phyloP scores from a whole-genome alignment of 37 sponge, comb jelly and placozoan genomes.

The Chondrilla cf. caribensis region DNA sequence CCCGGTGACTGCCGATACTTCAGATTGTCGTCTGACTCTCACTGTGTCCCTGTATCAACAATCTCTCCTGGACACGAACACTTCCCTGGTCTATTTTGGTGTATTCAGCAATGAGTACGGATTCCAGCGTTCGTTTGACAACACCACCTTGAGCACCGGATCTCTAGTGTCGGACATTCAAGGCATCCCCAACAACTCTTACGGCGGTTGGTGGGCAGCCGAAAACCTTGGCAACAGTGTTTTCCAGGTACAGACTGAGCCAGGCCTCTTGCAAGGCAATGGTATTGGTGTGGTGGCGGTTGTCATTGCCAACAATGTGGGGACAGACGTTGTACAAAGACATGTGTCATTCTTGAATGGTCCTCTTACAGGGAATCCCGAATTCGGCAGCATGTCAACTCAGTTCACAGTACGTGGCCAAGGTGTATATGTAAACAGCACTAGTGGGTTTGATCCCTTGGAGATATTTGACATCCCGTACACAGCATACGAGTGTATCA shows the following conservation, averaged over 20 bases:
- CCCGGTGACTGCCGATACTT: constrained; percentile 42
- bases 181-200: constrained; percentile 24
- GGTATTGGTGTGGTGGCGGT: constrained; percentile 51
- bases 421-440: not conserved
- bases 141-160: constrained; percentile 44
- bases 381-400: not conserved
- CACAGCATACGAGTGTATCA: constrained; percentile 46
- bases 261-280: constrained; percentile 24
- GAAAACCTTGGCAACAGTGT: constrained; percentile 44
- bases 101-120: constrained; percentile 31
- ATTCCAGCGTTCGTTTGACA: constrained; percentile 48
- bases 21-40: constrained; percentile 63
- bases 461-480: constrained; percentile 45
- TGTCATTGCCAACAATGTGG: constrained; percentile 9
- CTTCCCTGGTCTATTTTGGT: constrained; percentile 45
- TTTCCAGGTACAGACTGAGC: constrained; percentile 36
- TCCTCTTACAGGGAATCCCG: not conserved
- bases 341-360: constrained; percentile 38
- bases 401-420: not conserved
- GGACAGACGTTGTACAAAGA: not conserved
- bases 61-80: not conserved
- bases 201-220: constrained; percentile 69
- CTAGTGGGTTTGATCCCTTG: constrained; percentile 42
- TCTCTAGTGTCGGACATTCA: not conserved
- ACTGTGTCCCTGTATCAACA: constrained; percentile 35